These are phyloP conservation scores for Strix uralensis DNA, from an alignment of 2,113 vertebrate species.

Conservation along the genomic window DNA sequence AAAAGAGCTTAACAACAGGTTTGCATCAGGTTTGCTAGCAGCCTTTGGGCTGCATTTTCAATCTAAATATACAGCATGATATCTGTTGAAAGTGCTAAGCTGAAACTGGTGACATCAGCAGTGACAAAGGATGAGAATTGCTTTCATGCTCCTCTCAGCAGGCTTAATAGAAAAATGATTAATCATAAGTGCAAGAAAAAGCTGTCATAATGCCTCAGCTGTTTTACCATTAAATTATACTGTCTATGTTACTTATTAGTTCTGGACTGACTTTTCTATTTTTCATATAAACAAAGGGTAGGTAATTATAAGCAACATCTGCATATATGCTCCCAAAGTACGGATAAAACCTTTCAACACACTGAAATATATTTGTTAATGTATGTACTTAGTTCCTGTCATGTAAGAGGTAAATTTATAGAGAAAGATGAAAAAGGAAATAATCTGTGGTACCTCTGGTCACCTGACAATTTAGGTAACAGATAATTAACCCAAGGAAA, in stretches of 20 bases:
- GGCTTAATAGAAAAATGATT: conserved; percentile 12
- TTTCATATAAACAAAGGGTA: conserved; percentile 29
- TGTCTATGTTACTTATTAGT: not conserved
- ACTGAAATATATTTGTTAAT: not conserved
- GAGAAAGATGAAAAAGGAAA: not conserved
- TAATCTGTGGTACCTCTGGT: not conserved
- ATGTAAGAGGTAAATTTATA: not conserved
- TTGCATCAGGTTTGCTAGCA: not conserved
- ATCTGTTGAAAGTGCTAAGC: conserved; percentile 1
- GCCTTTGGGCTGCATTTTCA: conserved; percentile 3
- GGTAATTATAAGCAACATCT: not conserved
- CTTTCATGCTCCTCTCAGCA: conserved; percentile 18
- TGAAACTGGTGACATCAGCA: conserved; percentile 57
- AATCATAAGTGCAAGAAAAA: not conserved
- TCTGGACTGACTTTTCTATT: conserved; percentile 19
- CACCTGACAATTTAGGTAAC: not conserved
- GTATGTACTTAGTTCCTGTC: not conserved
- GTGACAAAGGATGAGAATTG: conserved; percentile 5
- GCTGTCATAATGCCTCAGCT: not conserved
- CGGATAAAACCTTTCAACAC: conserved; percentile 36
- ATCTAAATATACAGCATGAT: not conserved
- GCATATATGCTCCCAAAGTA: not conserved
- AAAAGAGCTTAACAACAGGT: not conserved
- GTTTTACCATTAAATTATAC: not conserved
- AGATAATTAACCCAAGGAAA: not conserved